Conservation (phyloP, 2,113 vertebrate genomes). For the Toxostoma redivivum region DNA sequence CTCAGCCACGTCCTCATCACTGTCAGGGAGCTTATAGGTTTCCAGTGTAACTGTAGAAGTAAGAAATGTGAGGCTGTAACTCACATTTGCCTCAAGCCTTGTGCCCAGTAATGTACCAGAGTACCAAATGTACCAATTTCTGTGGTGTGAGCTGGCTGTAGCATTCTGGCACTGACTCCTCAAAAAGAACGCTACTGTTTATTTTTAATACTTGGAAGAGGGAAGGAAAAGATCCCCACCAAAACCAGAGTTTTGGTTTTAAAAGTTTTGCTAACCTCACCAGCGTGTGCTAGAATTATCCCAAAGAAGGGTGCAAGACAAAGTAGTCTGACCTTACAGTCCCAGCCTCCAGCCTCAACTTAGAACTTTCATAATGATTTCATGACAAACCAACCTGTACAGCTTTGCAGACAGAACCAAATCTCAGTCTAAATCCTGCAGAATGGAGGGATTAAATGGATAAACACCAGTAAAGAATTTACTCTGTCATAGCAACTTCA, state of each 20-base stretch:
- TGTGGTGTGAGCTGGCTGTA: background rate
- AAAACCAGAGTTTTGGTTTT: background rate
- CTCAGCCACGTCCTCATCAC: constrained; percentile 91
- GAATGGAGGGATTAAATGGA: background rate
- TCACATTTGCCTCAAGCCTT: background rate
- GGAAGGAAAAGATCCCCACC: background rate
- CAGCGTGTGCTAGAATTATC: background rate
- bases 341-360: background rate
- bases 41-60: constrained; percentile 80
- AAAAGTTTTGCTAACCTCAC: background rate
- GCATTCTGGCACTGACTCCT: background rate
- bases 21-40: constrained; percentile 81
- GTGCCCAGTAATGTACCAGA: background rate
- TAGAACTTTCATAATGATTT: background rate
- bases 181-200: background rate
- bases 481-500: background rate
- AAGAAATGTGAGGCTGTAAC: background rate
- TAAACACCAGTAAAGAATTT: background rate
- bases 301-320: background rate
- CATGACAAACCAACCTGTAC: background rate
- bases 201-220: background rate
- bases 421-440: background rate
- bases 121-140: background rate
- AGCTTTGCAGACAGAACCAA: background rate
- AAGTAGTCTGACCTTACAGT: background rate